Evolutionary conservation across 2,113 vertebrate species (phyloP), one percentile per base, ranked within the genome.

Genomic region (Cynoglossus semilaevis): DNA sequence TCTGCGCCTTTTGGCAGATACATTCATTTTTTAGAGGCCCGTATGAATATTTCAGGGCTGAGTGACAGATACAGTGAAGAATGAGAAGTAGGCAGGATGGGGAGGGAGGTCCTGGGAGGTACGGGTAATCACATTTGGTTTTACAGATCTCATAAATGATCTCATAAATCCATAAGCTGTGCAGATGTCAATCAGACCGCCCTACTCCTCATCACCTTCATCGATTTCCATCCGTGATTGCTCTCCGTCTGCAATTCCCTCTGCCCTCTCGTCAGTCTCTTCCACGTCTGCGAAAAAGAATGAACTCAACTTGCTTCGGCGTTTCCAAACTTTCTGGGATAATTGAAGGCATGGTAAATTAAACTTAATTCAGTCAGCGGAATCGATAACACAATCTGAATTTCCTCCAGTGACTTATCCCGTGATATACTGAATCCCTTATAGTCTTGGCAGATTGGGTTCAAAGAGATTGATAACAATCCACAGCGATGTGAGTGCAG

Each of bases 1-100:
- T 82, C 79, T 81, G 70, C 77, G 63, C 69, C 85, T 87, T 86
- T 55, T n/a, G 48, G 85, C 79, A 75, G 79, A 84, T 60, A 73
- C 81, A 88, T 88, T 80, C 83, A 88, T 88, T 85, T 88, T 88
- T 87, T 82, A 87, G 84, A 75, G 57, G 50, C 4, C 1, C 45
- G 22, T 78, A 88, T 88, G 75, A 88, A 88, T 88, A 88, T 87
- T 88, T 87, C 63, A 88, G 64, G 43, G 46, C 74, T 85, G 85
- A 86, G 81, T 85, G 87, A 88, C 83, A 79, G 84, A 84, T 82
- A 71, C 74, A 85, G 74, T 84, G 84, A 83, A 85, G 81, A 87
- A 83, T 84, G 80, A 83, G 83, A 79, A 77, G 61, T 60, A 5
- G 44, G 40, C 16, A 37, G 57, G 18, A 14, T 16, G 50, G 49